Conservation (phyloP, 2,113 vertebrate species). For the Neogale vison region DNA sequence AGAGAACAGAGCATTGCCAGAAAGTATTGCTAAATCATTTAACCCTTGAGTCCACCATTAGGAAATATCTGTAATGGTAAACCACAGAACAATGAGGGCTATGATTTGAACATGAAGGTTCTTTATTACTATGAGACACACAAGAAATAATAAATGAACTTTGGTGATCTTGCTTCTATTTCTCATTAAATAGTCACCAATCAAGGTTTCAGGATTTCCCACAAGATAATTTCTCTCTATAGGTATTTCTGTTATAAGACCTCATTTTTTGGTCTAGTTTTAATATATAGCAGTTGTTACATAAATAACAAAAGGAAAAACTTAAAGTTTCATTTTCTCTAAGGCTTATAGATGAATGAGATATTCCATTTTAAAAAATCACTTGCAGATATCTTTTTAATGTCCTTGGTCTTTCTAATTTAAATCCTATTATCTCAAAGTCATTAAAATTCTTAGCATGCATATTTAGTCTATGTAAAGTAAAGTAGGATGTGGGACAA, state of each 20-base stretch:
- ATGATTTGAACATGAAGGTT: not conserved
- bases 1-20: not conserved
- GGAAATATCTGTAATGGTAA: not conserved
- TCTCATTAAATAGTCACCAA: not conserved
- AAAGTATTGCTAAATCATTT: not conserved
- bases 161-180: not conserved
- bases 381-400: constrained; percentile 66
- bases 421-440: constrained; percentile 70
- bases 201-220: not conserved
- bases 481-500: constrained; percentile 39
- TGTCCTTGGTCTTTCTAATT: constrained; percentile 69
- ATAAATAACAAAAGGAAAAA: constrained; percentile 62
- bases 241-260: constrained; percentile 21
- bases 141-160: not conserved
- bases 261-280: not conserved
- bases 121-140: not conserved
- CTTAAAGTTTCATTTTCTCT: constrained; percentile 15
- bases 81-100: not conserved
- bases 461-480: constrained; percentile 62
- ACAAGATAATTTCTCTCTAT: not conserved
- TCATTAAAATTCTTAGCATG: constrained; percentile 77
- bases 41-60: not conserved
- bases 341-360: constrained; percentile 53
- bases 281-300: constrained; percentile 6
- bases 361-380: constrained; percentile 49